These are phyloP conservation scores for Eriocheir sinensis DNA, from an alignment of 1,140 invertebrate genomes.

Conservation along the genomic window DNA sequence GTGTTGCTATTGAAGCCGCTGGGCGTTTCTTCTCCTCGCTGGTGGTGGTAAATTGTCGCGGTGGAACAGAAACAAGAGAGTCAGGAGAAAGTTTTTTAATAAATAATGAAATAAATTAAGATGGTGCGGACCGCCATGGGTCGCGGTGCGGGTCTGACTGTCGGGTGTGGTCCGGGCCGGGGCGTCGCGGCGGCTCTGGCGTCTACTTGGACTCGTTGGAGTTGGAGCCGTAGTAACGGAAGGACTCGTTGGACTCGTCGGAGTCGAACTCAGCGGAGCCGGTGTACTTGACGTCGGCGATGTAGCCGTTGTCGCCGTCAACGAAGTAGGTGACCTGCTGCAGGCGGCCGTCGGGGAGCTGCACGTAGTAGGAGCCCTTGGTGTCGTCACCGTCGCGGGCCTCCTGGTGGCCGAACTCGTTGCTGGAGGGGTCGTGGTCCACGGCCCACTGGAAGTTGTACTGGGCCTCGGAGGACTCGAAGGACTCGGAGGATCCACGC, in stretches of 20 bases:
- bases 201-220: too few relatives aligned
- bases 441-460: slow-evolving; percentile 43
- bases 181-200: too few relatives aligned
- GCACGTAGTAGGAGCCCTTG: slow-evolving; percentile 47
- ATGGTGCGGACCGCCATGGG: too few relatives aligned
- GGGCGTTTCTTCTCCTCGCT: too few relatives aligned
- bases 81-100: too few relatives aligned
- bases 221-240: slow-evolving; percentile 48
- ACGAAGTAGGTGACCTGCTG: slow-evolving; percentile 28
- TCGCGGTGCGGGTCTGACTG: too few relatives aligned
- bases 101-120: too few relatives aligned
- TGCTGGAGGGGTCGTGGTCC: slow-evolving; percentile 29
- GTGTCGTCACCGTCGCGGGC: slow-evolving; percentile 48
- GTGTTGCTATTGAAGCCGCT: too few relatives aligned
- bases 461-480: slow-evolving; percentile 51
- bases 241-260: slow-evolving; percentile 33
- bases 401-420: slow-evolving; percentile 49
- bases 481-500: background rate
- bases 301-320: slow-evolving; percentile 25
- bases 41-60: too few relatives aligned
- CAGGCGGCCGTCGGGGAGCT: slow-evolving; percentile 45
- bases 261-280: slow-evolving; percentile 34
- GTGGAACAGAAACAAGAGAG: too few relatives aligned
- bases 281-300: slow-evolving; percentile 46
- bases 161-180: too few relatives aligned